Base-by-base conservation (phyloP, 2,888 invertebrate genomes). In the Ephialtes manifestator region DNA sequence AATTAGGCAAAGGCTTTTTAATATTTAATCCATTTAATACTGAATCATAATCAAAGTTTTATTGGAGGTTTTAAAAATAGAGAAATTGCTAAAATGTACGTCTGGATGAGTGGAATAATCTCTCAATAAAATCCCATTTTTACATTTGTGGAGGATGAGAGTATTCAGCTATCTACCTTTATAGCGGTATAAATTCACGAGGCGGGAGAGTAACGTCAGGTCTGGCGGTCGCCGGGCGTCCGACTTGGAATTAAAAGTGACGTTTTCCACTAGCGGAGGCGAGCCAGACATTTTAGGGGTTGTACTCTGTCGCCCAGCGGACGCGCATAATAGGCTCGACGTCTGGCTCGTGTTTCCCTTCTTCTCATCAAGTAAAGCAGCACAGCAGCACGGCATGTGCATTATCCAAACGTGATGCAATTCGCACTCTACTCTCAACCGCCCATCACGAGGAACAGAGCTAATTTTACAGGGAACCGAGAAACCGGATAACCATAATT, bases 321-420 rank as follows among this genome's bases (percentile, higher is more conserved):
- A 55, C 71, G 75, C 39, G 79, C 28, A 82, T 85, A 85, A 85
- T 75, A 85, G 85, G 58, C 85, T 85, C 76, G 85, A 60, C 76
- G 81, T 85, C 75, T 70, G 58, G 82, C 75, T 85, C 75, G 82
- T 85, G 85, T 85, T 85, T 82, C 85, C 55, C 82, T 76, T 46
- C 67, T 46, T 65, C 76, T 78, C 85, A 76, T 82, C 75, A 76
- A 82, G 76, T 79, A 79, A 75, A 80, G 15, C 43, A 18, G 70
- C 71, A 75, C 70, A 39, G 39, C 67, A 51, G 65, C 60, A 18
- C 15, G 46, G 71, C 67, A 28, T 72, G 65, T 68, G 76, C 85
- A 85, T 85, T 82, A 82, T 75, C 76, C 75, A 82, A 85, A 82
- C 76, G 85, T 76, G 76, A 85, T 82, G 71, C 46, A 58, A 63